Evolutionary conservation across 1,140 invertebrate genomes (phyloP), one percentile per base, ranked within the genome.

Genomic region (Hirudo medicinalis): DNA sequence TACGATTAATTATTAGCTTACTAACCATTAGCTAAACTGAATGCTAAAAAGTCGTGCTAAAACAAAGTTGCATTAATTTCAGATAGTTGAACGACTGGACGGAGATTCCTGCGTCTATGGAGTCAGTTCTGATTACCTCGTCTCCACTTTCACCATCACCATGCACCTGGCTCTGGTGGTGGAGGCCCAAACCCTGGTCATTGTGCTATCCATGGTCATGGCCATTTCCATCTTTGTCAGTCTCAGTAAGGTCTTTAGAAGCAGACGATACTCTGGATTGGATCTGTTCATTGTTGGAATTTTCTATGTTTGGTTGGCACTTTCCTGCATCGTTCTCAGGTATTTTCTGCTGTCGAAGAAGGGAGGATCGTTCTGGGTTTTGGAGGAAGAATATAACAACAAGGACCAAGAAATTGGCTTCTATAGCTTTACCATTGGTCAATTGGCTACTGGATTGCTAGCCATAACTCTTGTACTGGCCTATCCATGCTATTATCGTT

Each of bases 401-500:
- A 49, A 17, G 15, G 43, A 49, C 15, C 32, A 36, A 36, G 43
- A 49, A 49, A 49, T 49, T 49, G 43, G 43, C 43, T 49, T 49
- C 43, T 49, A 17, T 1, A 9, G 15, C 9, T 49, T 49, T 9
- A 49, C 43, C 43, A 13, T 68, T 36, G 27, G 22, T 20, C 40
- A n/a, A 29, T 25, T 36, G 29, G 67, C 11, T n/a, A 68, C 29
- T 29, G 40, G 29, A 19, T 20, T 68, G 27, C 27, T 68, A 13
- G 67, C 6, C 9, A 40, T 36, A 15, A 29, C 5, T 36, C 29
- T 68, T 20, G 27, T 36, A 40, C 40, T 68, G 27, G 67, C 67
- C 67, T 68, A 68, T 36, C 67, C 67, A 9, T 68, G 67, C 67
- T 68, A 68, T 36, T 68, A 36, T 68, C 67, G 67, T 13, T 68